Percentiles rank a stretch among this genome's conserved stretches.
These are phyloP conservation scores for Patagioenas fasciata DNA, from an alignment of 2,113 vertebrate species.

Conservation along the genomic window DNA sequence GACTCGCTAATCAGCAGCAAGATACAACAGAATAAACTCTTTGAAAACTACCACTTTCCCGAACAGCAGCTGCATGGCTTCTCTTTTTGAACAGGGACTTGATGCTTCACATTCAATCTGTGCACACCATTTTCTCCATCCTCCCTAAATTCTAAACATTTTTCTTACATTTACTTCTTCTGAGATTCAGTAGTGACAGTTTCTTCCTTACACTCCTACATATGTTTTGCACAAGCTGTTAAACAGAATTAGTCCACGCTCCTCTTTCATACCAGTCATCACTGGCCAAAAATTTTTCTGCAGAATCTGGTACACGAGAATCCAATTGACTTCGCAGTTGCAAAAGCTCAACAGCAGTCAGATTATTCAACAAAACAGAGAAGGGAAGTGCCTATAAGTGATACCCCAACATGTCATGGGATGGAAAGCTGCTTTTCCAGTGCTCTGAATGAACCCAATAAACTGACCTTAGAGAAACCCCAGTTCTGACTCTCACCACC, in stretches of 20 bases:
- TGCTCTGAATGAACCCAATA: not conserved
- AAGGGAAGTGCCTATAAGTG: not conserved
- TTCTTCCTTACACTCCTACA: constrained; percentile 65
- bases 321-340: not conserved
- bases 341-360: not conserved
- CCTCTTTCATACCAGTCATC: not conserved
- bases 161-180: constrained; percentile 19
- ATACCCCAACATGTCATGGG: not conserved
- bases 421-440: not conserved
- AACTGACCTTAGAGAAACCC: not conserved
- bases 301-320: not conserved
- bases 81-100: not conserved
- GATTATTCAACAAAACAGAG: not conserved
- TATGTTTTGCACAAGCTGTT: constrained; percentile 57
- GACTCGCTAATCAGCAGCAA: not conserved
- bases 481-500: not conserved
- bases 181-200: constrained; percentile 56
- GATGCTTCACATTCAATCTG: not conserved
- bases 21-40: not conserved
- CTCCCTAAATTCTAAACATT: not conserved
- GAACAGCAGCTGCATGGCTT: not conserved
- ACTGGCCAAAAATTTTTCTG: not conserved
- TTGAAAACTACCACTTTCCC: not conserved
- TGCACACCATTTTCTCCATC: not conserved
- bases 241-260: constrained; percentile 32